These are phyloP conservation scores for Vulpes vulpes DNA, from an alignment of 2,113 vertebrate genomes.

Conservation along the genomic window DNA sequence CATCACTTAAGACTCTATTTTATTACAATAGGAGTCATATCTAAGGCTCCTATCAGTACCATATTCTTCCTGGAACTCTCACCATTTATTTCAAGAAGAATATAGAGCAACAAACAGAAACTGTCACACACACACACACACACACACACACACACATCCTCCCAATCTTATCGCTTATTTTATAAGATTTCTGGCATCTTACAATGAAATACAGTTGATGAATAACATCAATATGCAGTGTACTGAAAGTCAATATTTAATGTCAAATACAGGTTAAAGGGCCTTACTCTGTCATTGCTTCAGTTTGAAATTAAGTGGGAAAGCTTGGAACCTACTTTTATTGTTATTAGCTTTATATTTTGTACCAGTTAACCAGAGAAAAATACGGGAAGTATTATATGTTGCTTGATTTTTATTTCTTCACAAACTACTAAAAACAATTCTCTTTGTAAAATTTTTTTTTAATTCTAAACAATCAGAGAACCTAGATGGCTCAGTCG, in stretches of 20 bases:
- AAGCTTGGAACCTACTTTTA: background rate
- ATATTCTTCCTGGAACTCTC: background rate
- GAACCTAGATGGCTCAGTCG: too few relatives aligned
- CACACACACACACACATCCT: background rate
- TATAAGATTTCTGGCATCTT: background rate
- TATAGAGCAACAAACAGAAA: background rate
- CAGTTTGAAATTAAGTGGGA: background rate
- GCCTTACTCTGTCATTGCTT: background rate
- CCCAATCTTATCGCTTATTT: background rate
- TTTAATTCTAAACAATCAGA: too few relatives aligned
- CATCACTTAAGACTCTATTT: constrained; percentile 32
- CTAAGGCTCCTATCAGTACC: background rate
- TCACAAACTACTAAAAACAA: constrained; percentile 42
- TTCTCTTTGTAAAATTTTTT: background rate
- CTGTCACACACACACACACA: background rate
- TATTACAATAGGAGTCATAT: background rate
- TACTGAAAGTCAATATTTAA: constrained; percentile 14
- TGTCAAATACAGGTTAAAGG: background rate
- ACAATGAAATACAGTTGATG: background rate
- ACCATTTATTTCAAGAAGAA: background rate
- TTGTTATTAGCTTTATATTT: constrained; percentile 13
- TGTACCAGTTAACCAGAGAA: background rate
- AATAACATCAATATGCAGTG: background rate
- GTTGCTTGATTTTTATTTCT: constrained; percentile 16
- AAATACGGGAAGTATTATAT: constrained; percentile 16